Evolutionary conservation across 23 tunicate genomes (phyloP).

Genomic region (Ascidia mentula): DNA sequence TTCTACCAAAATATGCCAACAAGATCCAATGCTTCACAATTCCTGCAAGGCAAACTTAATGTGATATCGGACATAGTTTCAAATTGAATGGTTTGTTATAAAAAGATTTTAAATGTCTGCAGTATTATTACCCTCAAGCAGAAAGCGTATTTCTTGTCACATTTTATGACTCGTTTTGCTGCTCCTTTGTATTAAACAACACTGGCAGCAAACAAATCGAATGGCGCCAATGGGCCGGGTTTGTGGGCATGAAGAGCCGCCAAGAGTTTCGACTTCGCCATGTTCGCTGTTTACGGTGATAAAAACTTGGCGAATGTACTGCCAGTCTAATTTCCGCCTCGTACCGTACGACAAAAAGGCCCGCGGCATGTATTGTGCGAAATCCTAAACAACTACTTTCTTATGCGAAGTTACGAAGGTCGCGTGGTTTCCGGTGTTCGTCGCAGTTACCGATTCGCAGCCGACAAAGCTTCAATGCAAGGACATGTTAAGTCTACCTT

Average conservation of each 20-base stretch:
- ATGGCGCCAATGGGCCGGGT: conserved; percentile 1
- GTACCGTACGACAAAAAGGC: background rate
- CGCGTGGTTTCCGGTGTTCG: conserved; percentile 1
- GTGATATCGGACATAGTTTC: too few species aligned
- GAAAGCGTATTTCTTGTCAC: too few species aligned
- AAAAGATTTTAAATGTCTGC: too few species aligned
- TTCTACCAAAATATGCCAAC: too few species aligned
- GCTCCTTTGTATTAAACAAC: too few species aligned
- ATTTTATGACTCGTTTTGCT: too few species aligned
- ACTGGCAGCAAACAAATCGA: conserved; percentile 6
- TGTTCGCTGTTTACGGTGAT: background rate
- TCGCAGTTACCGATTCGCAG: background rate
- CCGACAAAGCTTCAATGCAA: background rate
- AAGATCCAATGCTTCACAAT: too few species aligned
- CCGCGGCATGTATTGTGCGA: conserved; percentile 3
- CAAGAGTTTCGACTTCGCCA: background rate
- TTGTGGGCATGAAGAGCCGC: conserved; percentile 7
- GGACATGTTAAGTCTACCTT: background rate
- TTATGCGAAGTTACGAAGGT: background rate
- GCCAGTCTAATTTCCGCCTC: background rate
- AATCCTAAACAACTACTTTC: background rate
- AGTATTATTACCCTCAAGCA: too few species aligned
- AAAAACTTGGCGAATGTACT: background rate
- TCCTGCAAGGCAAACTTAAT: too few species aligned
- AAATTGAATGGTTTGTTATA: too few species aligned